phyloP scores from a whole-genome alignment of 2,113 vertebrate species.

The Melanerpes aurifrons region DNA sequence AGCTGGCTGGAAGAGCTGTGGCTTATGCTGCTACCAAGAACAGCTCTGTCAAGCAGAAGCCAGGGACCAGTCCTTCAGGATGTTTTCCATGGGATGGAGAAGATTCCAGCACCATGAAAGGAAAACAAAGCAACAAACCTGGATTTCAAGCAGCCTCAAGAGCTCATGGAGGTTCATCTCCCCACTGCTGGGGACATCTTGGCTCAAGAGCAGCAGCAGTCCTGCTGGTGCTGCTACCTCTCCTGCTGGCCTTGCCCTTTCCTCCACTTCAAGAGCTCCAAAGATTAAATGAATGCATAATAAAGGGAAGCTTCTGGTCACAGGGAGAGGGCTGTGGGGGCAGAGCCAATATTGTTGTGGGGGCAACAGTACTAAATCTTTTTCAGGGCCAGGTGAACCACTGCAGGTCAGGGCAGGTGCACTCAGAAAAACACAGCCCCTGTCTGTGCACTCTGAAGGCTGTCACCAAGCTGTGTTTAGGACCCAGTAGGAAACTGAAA shows the following conservation, averaged over 20 bases:
- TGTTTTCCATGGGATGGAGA: neutral
- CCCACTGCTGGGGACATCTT: neutral
- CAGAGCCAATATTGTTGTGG: neutral
- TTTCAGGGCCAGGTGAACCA: neutral
- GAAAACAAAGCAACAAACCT: neutral
- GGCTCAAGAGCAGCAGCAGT: neutral
- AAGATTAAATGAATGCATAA: neutral
- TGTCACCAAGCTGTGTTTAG: neutral
- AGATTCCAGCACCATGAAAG: neutral
- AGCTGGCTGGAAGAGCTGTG: accelerated
- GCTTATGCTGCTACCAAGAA: neutral
- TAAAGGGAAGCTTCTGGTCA: neutral
- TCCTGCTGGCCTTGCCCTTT: neutral
- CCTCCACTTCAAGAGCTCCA: neutral
- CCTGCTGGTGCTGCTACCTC: neutral
- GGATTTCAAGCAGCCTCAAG: neutral
- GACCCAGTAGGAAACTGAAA: constrained; percentile 56
- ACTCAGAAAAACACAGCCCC: constrained; percentile 13
- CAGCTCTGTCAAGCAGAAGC: neutral
- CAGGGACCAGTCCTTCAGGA: neutral
- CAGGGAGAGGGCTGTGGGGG: neutral
- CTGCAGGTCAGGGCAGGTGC: constrained; percentile 28
- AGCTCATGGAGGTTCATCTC: neutral
- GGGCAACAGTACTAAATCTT: neutral
- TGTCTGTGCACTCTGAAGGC: constrained; percentile 14